Evolutionary conservation across 2,113 vertebrate species (phyloP).

Genomic region (Psophia crepitans): DNA sequence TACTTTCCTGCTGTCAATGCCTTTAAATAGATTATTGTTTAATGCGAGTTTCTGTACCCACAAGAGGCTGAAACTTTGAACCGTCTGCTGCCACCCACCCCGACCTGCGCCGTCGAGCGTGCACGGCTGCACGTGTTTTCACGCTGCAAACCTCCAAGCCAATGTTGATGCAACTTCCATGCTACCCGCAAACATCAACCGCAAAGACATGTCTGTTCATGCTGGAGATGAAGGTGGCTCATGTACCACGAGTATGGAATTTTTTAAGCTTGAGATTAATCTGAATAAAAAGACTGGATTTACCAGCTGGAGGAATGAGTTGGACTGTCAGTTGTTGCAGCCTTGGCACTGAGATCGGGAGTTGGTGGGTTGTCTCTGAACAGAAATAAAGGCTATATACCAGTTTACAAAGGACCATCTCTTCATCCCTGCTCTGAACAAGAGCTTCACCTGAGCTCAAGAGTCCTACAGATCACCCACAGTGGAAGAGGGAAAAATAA

Average conservation of each 20-base stretch:
- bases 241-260: fast-evolving
- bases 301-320: background rate
- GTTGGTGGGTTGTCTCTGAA: no score
- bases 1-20: conserved; percentile 7
- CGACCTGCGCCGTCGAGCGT: background rate
- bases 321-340: no score
- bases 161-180: fast-evolving
- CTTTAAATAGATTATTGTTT: conserved; percentile 48
- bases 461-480: background rate
- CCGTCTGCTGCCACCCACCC: background rate
- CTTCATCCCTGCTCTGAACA: no score
- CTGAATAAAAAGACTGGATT: background rate
- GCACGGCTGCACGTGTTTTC: fast-evolving
- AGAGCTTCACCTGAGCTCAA: background rate
- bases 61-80: background rate
- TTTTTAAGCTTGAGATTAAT: background rate
- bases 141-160: background rate
- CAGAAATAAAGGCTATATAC: no score
- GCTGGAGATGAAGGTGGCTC: background rate
- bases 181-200: fast-evolving
- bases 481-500: fast-evolving
- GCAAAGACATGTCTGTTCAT: fast-evolving
- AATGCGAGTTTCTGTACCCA: background rate
- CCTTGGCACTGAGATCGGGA: no score
- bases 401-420: no score